phyloP scores from a whole-genome alignment of 2,113 vertebrate species.

The Epinephelus fuscoguttatus region DNA sequence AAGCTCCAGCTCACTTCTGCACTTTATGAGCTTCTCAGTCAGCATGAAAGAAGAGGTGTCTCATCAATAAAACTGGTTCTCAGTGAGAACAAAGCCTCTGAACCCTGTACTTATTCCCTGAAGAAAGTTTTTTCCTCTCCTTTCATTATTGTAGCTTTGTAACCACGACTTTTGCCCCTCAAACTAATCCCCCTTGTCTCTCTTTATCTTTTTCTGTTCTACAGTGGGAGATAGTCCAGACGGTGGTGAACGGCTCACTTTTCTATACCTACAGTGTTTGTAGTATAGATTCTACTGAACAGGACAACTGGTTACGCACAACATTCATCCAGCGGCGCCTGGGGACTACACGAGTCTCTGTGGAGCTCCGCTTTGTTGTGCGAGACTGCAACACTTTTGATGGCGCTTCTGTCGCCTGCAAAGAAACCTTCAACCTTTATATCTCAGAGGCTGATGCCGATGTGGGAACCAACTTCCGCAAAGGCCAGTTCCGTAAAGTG shows the following conservation, averaged over 20 bases:
- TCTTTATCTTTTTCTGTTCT: slow-evolving; percentile 31
- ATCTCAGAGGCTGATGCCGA: slow-evolving; percentile 92
- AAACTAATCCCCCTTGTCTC: slow-evolving; percentile 45
- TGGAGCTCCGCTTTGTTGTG: slow-evolving; percentile 93
- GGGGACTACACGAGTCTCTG: slow-evolving; percentile 88
- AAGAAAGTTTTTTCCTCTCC: slow-evolving; percentile 20
- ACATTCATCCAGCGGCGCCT: slow-evolving; percentile 95
- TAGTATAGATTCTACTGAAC: slow-evolving; percentile 90
- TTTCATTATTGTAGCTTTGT: slow-evolving; percentile 41
- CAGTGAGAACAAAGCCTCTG: slow-evolving; percentile 60
- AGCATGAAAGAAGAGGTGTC: slow-evolving; percentile 61
- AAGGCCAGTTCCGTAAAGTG: slow-evolving; percentile 93
- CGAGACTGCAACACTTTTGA: slow-evolving; percentile 96
- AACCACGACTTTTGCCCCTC: slow-evolving; percentile 35
- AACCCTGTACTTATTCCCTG: slow-evolving; percentile 45
- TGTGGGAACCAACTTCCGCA: slow-evolving; percentile 96
- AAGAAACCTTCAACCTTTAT: slow-evolving; percentile 97
- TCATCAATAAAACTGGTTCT: slow-evolving; percentile 62
- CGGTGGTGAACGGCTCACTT: slow-evolving; percentile 89
- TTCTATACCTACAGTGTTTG: slow-evolving; percentile 96
- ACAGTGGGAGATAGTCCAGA: slow-evolving; percentile 97
- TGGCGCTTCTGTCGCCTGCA: slow-evolving; percentile 89
- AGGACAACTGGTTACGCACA: slow-evolving; percentile 98
- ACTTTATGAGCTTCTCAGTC: slow-evolving; percentile 66
- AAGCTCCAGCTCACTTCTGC: slow-evolving; percentile 43